Percentiles rank a stretch among this genome's conserved stretches.
Conservation (phyloP, 2,888 invertebrate species). For the Lamellibrachia columna region DNA sequence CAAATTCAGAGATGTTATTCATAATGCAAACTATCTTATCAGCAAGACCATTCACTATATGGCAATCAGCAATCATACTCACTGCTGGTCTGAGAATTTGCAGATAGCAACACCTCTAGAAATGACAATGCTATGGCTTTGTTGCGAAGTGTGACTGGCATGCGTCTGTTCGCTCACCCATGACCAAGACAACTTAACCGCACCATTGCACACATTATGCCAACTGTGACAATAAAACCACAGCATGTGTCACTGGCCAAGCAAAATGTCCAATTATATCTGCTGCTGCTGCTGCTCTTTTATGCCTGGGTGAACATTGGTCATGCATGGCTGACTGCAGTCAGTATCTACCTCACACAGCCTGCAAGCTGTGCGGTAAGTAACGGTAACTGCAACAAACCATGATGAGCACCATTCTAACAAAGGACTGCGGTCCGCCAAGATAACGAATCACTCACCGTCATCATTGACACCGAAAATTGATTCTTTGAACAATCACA, state of each 20-base stretch:
- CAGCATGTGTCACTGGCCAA: not conserved
- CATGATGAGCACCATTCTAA: not conserved
- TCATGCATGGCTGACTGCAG: not conserved
- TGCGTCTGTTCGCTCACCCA: not conserved
- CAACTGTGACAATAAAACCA: constrained; percentile 7
- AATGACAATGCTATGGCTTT: not conserved
- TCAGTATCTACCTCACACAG: not conserved
- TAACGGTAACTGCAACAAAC: not conserved
- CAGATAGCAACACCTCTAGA: not conserved
- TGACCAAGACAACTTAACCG: not conserved
- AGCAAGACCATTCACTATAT: not conserved
- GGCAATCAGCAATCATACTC: not conserved
- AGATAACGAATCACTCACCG: not conserved
- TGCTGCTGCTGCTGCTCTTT: not conserved
- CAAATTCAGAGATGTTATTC: not conserved
- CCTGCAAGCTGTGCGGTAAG: not conserved
- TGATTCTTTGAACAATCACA: constrained; percentile 16
- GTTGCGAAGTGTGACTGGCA: not conserved
- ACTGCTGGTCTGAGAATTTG: not conserved
- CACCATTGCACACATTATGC: not conserved
- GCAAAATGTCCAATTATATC: not conserved
- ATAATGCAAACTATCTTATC: not conserved
- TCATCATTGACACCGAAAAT: not conserved
- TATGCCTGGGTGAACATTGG: not conserved
- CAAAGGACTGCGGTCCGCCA: not conserved